Conservation (phyloP, 1,140 invertebrate genomes). For the Drosophila arawakana region DNA sequence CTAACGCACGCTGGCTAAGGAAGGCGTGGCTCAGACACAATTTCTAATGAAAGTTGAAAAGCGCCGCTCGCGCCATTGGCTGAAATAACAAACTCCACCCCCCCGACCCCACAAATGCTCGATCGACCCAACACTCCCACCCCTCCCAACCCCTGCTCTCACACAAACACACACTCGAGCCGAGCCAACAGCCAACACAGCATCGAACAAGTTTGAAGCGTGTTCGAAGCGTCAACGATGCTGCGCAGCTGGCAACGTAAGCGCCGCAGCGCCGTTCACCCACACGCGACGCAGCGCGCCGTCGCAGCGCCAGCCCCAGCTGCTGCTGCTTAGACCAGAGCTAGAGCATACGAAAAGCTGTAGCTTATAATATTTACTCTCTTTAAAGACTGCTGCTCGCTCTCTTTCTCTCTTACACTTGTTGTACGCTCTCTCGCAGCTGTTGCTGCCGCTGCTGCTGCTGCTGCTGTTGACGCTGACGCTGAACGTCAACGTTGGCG, state of each 20-base stretch:
- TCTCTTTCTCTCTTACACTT: constrained; percentile 19
- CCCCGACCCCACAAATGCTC: constrained; percentile 1
- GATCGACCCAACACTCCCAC: too few species aligned
- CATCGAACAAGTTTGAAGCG: constrained; percentile 61
- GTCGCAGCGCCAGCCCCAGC: background rate
- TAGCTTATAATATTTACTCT: background rate
- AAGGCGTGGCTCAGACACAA: constrained; percentile 47
- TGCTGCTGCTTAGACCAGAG: constrained; percentile 13
- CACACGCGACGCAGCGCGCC: constrained; percentile 31
- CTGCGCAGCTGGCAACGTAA: constrained; percentile 42
- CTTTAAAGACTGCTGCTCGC: background rate
- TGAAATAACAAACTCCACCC: constrained; percentile 41
- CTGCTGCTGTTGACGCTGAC: constrained; percentile 22
- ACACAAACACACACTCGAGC: background rate
- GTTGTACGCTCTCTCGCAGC: constrained; percentile 7
- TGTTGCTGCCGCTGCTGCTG: constrained; percentile 33
- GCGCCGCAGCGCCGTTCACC: constrained; percentile 32
- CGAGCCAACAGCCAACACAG: constrained; percentile 1
- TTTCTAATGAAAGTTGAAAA: constrained; percentile 82
- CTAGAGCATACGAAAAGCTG: constrained; percentile 39
- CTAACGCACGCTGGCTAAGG: background rate
- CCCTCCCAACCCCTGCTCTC: background rate
- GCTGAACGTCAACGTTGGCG: constrained; percentile 51
- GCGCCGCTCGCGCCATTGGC: constrained; percentile 67
- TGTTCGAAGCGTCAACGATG: constrained; percentile 61